Base-by-base conservation (phyloP, 2,888 invertebrate genomes). In the Meteorus colon region DNA sequence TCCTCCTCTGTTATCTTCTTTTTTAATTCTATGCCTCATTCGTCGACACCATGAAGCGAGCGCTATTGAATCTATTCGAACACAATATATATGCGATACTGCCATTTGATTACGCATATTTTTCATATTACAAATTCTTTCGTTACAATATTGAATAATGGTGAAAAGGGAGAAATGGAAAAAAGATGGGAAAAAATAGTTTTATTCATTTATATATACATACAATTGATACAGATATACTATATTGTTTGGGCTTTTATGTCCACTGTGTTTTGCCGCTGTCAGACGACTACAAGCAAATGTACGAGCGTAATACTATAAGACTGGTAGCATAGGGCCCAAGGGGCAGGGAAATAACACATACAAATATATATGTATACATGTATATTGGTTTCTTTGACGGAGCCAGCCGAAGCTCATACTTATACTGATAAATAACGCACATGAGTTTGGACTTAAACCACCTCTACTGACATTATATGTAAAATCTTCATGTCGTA, bases 221-320 rank as follows among this genome's bases (percentile, higher is more conserved):
- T 24, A 89, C 89, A 89, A 89, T 89, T 89, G 88, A 88, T 89
- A 89, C 88, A 89, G 88, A 89, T 89, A 89, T 48, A n/a, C n/a
- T n/a, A 86, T 84, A 88, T 89, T 87, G 86, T 87, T 85, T 55
- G 8, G 19, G 55, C n/a, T 5, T 48, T 48, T 48, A 48, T 48
- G n/a, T 48, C 4, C 83, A 82, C 77, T 79, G 81, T 81, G 81
- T 81, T 83, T 84, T 83, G 41, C 65, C 55, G 55, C 65, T 19
- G 31, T 63, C 29, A n/a, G 16, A 34, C n/a, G 63, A 63, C 4
- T 27, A 63, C 63, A 63, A 34, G 63, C 63, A 29, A 63, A 81
- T 84, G 79, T 79, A 77, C 77, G 62, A 73, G 73, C 60, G 67
- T 51, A 74, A 67, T 66, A 71, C 67, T 78, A 73, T 75, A 48